phyloP scores from a whole-genome alignment of 2,888 invertebrate genomes.

The Cryptus armator region DNA sequence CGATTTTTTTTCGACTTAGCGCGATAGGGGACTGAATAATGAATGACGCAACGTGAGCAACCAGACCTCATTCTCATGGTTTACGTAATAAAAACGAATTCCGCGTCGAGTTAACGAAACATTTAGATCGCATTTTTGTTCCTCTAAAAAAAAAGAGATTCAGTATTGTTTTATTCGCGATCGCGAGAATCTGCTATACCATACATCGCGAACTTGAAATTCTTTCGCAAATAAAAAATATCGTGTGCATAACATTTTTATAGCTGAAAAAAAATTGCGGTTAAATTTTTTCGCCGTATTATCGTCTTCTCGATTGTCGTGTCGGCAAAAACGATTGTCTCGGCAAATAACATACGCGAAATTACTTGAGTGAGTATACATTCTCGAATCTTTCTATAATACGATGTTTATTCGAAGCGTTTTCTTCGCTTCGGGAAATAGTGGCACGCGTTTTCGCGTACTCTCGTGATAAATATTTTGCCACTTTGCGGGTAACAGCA shows the following conservation, averaged over 20 bases:
- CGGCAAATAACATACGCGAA: neutral
- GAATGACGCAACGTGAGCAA: conserved; percentile 2
- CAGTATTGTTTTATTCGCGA: neutral
- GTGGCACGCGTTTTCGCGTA: neutral
- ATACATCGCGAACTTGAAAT: neutral
- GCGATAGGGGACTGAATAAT: neutral
- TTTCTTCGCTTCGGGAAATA: conserved; percentile 17
- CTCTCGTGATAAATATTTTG: conserved; percentile 40
- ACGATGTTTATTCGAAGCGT: conserved; percentile 9
- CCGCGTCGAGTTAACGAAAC: conserved; percentile 16
- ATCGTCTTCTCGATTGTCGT: neutral
- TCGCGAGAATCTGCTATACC: neutral
- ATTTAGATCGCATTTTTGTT: neutral
- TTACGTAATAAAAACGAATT: neutral
- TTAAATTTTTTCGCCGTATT: neutral
- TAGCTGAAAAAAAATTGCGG: neutral
- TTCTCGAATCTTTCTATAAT: neutral
- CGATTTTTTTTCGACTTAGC: neutral
- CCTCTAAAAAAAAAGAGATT: neutral
- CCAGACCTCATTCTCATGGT: conserved; percentile 9
- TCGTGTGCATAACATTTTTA: neutral
- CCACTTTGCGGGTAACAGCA: neutral
- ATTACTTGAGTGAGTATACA: neutral
- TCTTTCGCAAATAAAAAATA: neutral
- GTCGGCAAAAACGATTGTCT: neutral